phyloP scores from a whole-genome alignment of 2,888 invertebrate species.

The Acrobasis consociella region DNA sequence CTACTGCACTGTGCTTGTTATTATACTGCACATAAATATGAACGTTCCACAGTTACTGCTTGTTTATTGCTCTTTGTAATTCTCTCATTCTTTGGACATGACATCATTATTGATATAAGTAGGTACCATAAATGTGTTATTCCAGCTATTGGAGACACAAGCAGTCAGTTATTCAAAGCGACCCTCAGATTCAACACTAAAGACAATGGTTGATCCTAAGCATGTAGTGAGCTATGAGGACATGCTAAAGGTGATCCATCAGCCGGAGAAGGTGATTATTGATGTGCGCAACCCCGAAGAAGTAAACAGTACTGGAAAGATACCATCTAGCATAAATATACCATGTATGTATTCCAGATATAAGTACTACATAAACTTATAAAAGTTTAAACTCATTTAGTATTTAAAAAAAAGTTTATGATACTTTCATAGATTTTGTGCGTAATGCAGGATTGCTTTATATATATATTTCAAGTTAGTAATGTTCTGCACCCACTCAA shows the following conservation, averaged over 20 bases:
- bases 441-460: too few species aligned
- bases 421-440: too few species aligned
- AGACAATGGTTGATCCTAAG: slow-evolving; percentile 64
- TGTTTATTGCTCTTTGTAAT: slow-evolving; percentile 8
- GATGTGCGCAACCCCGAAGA: slow-evolving; percentile 90
- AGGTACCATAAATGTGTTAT: background rate
- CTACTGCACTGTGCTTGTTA: background rate
- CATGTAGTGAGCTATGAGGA: slow-evolving; percentile 69
- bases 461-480: too few species aligned
- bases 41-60: background rate
- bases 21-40: slow-evolving; percentile 4
- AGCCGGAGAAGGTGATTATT: slow-evolving; percentile 83
- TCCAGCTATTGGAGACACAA: slow-evolving; percentile 8
- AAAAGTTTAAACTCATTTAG: too few species aligned
- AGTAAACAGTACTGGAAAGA: slow-evolving; percentile 85
- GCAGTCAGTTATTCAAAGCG: slow-evolving; percentile 1
- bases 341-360: slow-evolving; percentile 79
- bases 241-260: slow-evolving; percentile 62
- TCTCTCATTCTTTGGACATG: slow-evolving; percentile 5
- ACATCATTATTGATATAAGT: slow-evolving; percentile 10
- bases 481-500: too few species aligned
- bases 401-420: too few species aligned
- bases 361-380: background rate
- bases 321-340: slow-evolving; percentile 90
- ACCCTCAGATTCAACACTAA: slow-evolving; percentile 12